Conservation (phyloP, 2,797 vertebrate species). For the Dallia pectoralis region DNA sequence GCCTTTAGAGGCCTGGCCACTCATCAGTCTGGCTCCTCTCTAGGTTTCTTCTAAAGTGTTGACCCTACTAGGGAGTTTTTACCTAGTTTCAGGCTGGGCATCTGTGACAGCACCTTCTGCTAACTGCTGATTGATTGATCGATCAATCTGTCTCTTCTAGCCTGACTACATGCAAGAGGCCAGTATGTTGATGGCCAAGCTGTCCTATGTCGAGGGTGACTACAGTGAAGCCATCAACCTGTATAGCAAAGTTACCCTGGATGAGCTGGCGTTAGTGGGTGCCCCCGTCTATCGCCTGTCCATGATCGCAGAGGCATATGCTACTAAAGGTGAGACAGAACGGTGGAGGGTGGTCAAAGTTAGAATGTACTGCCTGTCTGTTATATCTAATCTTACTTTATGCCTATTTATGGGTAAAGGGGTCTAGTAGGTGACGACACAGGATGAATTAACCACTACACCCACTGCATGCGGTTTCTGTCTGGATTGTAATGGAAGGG, state of each 20-base stretch:
- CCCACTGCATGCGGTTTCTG: not conserved
- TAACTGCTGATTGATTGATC: not conserved
- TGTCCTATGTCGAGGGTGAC: slow-evolving; percentile 94
- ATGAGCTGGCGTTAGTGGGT: slow-evolving; percentile 86
- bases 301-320: slow-evolving; percentile 94
- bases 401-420: not conserved
- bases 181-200: slow-evolving; percentile 89
- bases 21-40: not conserved
- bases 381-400: too few species aligned
- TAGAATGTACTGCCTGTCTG: not conserved
- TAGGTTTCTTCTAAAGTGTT: too few species aligned
- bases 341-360: not conserved
- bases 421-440: not conserved
- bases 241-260: slow-evolving; percentile 81
- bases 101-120: too few species aligned
- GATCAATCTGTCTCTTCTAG: slow-evolving; percentile 58
- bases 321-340: slow-evolving; percentile 85
- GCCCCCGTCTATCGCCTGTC: slow-evolving; percentile 87
- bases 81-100: too few species aligned
- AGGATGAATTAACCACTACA: not conserved
- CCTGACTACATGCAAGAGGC: slow-evolving; percentile 93
- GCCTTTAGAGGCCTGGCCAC: too few species aligned
- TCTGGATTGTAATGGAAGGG: not conserved
- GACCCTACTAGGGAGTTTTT: too few species aligned
- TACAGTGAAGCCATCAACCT: slow-evolving; percentile 85